A percentile compares a stretch with the other conserved stretches of the same genome.
Conservation (phyloP, 1,140 invertebrate genomes). For the Trichomalopsis sarcophagae region DNA sequence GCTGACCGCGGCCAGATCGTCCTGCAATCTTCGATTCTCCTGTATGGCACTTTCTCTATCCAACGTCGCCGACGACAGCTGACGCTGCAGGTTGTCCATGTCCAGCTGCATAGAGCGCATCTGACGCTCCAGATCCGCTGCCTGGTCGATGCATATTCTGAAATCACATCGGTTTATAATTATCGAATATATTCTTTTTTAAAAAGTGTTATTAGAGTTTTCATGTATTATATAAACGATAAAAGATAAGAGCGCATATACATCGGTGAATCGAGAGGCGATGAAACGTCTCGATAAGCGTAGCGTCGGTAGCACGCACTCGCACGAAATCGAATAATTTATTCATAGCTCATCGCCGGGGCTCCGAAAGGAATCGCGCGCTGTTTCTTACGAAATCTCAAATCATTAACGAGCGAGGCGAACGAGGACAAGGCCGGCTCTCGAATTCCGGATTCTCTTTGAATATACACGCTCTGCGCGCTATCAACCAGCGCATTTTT, state of each 20-base stretch:
- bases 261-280: not conserved
- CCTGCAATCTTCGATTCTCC: conserved; percentile 80
- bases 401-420: conserved; percentile 1
- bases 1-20: conserved; percentile 76
- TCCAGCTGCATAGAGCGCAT: conserved; percentile 74
- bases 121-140: conserved; percentile 65
- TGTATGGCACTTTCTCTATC: conserved; percentile 77
- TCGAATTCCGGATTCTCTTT: conserved; percentile 29
- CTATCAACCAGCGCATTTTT: not conserved
- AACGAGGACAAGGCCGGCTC: conserved; percentile 40
- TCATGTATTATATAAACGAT: too few relatives aligned
- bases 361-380: not conserved
- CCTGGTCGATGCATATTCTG: conserved; percentile 67
- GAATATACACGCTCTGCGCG: not conserved
- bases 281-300: not conserved
- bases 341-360: conserved; percentile 23
- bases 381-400: conserved; percentile 26
- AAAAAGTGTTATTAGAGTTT: too few relatives aligned
- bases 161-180: conserved; percentile 1
- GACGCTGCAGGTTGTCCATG: conserved; percentile 75
- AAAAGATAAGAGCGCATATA: not conserved
- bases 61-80: conserved; percentile 73
- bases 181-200: too few relatives aligned
- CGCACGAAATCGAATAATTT: conserved; percentile 30
- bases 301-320: not conserved